Conservation (phyloP, 2,113 vertebrate genomes). For the Rhinolophus sinicus region DNA sequence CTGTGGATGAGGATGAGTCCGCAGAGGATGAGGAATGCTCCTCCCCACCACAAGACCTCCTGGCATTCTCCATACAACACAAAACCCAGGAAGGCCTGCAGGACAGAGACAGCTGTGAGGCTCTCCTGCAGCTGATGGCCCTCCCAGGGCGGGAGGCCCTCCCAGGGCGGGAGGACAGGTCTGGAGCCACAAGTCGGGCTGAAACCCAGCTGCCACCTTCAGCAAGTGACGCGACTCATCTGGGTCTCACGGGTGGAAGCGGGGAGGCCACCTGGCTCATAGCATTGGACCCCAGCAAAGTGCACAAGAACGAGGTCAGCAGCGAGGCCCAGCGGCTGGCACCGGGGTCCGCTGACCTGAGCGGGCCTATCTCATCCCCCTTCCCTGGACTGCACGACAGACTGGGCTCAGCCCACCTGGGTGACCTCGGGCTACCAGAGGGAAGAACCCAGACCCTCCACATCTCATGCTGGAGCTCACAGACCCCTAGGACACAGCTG, state of each 20-base stretch:
- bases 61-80: slow-evolving; percentile 92
- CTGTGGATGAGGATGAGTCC: slow-evolving; percentile 93
- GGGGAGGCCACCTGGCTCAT: not conserved
- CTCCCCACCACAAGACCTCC: slow-evolving; percentile 93
- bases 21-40: slow-evolving; percentile 91
- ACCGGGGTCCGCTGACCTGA: not conserved
- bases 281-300: not conserved
- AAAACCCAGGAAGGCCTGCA: slow-evolving; percentile 93
- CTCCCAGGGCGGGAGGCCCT: not conserved
- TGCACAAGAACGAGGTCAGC: not conserved
- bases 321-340: not conserved
- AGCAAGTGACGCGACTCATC: not conserved
- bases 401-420: not conserved
- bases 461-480: not conserved
- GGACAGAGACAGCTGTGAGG: slow-evolving; percentile 37
- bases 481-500: not conserved
- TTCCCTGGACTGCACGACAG: not conserved
- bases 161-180: not conserved
- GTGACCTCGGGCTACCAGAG: not conserved
- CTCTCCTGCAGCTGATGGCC: too few relatives aligned
- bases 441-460: not conserved
- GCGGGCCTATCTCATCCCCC: accelerated
- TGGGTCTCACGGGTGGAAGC: not conserved
- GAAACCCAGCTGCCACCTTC: not conserved
- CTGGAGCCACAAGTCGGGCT: accelerated